Conservation (phyloP, 2,797 vertebrate genomes). For the Cyclura pinguis region DNA sequence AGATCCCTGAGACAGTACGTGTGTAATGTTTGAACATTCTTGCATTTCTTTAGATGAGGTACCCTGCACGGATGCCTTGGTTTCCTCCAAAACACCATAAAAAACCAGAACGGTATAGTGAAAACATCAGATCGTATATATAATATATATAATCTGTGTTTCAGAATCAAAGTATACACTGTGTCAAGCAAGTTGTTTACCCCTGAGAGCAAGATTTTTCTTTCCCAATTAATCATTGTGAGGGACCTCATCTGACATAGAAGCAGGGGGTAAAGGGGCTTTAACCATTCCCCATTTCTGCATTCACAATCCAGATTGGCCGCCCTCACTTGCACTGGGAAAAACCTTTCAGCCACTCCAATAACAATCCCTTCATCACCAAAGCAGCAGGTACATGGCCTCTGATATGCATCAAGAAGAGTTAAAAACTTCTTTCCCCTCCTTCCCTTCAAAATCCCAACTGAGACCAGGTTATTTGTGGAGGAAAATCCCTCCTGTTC, state of each 20-base stretch:
- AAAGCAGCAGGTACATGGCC: too few relatives aligned
- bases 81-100: background rate
- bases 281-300: background rate
- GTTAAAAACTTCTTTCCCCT: too few relatives aligned
- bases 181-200: background rate
- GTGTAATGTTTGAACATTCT: too few relatives aligned
- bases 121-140: background rate
- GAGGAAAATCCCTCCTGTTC: background rate
- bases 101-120: background rate
- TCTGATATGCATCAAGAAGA: too few relatives aligned
- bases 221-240: background rate
- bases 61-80: background rate
- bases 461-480: background rate
- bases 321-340: background rate
- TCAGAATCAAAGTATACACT: background rate
- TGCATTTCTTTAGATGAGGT: background rate
- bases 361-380: too few relatives aligned
- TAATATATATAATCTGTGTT: background rate
- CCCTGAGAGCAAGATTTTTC: background rate
- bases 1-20: too few relatives aligned
- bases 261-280: background rate
- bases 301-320: background rate
- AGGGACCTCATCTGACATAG: too few relatives aligned
- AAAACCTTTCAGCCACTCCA: background rate
- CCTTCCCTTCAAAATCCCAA: background rate